These are phyloP conservation scores for Torymus auratus DNA, from an alignment of 2,888 invertebrate species.

Conservation along the genomic window DNA sequence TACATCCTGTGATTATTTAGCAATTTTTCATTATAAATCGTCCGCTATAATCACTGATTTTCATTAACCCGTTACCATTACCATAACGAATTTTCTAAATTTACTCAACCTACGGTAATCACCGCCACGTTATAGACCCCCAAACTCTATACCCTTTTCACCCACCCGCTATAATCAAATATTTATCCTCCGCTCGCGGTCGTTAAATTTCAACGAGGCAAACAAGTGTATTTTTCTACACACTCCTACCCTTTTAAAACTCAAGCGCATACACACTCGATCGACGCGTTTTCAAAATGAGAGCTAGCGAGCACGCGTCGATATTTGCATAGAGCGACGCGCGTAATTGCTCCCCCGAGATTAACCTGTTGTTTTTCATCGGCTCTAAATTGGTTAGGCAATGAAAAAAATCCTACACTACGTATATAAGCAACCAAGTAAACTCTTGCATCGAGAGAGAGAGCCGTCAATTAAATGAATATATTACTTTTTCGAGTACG, in stretches of 20 bases:
- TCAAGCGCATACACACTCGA: neutral
- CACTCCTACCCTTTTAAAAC: conserved; percentile 5
- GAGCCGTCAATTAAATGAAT: conserved; percentile 28
- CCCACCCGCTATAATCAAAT: too few relatives aligned
- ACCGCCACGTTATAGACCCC: too few relatives aligned
- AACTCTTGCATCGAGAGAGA: neutral
- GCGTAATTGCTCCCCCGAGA: conserved; percentile 28
- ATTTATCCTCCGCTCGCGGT: too few relatives aligned
- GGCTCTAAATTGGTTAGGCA: neutral
- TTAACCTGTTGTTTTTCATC: conserved; percentile 46
- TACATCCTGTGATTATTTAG: too few relatives aligned
- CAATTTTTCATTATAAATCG: too few relatives aligned
- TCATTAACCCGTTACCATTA: too few relatives aligned
- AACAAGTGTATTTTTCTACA: too few relatives aligned
- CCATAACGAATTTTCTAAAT: too few relatives aligned
- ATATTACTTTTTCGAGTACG: conserved; percentile 42
- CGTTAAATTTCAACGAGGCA: too few relatives aligned
- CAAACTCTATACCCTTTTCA: too few relatives aligned
- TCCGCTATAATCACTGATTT: too few relatives aligned
- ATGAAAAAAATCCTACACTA: conserved; percentile 29
- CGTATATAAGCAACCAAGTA: conserved; percentile 13
- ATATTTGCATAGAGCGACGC: conserved; percentile 42
- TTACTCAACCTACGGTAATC: too few relatives aligned
- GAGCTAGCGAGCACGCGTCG: neutral
- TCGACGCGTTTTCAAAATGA: conserved; percentile 27